Percentiles rank a stretch among this genome's conserved stretches.
These are phyloP conservation scores for Clupea harengus DNA, from an alignment of 2,113 vertebrate genomes.

Conservation along the genomic window DNA sequence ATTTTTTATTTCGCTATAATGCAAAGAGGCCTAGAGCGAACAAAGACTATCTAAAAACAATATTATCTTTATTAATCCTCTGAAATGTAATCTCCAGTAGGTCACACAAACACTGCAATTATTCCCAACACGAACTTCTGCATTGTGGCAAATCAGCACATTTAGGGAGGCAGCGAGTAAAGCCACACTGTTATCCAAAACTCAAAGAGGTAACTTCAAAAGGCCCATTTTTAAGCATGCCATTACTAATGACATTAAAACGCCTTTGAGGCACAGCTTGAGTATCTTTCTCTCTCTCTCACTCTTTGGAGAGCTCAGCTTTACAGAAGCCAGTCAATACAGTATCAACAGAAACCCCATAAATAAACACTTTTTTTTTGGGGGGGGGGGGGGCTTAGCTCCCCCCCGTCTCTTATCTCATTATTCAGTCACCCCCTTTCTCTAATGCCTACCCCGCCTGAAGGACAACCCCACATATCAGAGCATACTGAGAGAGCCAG, in stretches of 20 bases:
- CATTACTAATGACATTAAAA: conserved; percentile 28
- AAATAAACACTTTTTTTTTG: conserved; percentile 28
- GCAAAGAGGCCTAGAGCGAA: conserved; percentile 1
- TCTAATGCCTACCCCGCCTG: conserved; percentile 19
- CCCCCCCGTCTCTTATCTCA: conserved; percentile 25
- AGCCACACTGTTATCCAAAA: background rate
- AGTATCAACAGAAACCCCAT: conserved; percentile 23
- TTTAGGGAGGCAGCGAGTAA: background rate
- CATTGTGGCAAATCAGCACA: background rate
- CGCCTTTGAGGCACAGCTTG: conserved; percentile 13
- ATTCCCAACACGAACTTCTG: background rate
- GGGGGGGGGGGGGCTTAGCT: conserved; percentile 27
- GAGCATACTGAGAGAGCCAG: background rate
- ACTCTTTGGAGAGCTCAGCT: background rate
- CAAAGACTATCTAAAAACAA: background rate
- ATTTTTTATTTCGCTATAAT: no score
- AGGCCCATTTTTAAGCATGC: conserved; percentile 16
- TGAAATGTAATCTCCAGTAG: background rate
- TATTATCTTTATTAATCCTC: background rate
- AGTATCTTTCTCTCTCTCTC: background rate
- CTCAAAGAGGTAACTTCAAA: conserved; percentile 33
- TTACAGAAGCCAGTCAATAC: conserved; percentile 26
- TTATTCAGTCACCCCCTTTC: conserved; percentile 29
- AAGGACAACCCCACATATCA: conserved; percentile 16
- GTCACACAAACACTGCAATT: background rate